Evolutionary conservation across 2,113 vertebrate genomes (phyloP).

Genomic region (Megaceryle torquata): DNA sequence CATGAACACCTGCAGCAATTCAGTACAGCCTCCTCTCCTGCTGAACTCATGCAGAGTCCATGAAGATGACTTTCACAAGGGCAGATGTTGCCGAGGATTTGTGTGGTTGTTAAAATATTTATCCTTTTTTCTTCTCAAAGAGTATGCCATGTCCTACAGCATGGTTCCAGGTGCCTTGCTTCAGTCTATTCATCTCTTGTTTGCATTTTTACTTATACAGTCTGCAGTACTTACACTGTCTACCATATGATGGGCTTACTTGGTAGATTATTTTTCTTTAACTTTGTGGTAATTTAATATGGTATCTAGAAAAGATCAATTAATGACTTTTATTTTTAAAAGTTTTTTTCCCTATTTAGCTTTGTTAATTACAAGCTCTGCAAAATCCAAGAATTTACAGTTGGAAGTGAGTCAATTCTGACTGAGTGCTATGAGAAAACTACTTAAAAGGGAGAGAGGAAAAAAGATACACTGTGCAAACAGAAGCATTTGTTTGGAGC

Average conservation of each 20-base stretch:
- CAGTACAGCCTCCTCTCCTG: background rate
- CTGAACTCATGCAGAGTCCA: fast-evolving
- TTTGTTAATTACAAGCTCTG: background rate
- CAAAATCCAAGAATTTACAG: background rate
- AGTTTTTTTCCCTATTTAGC: background rate
- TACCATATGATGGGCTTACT: background rate
- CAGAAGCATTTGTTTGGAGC: background rate
- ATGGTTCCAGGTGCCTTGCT: background rate
- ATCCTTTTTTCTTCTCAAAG: background rate
- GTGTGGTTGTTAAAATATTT: background rate
- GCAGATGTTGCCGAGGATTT: background rate
- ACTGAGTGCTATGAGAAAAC: background rate
- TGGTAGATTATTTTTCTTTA: background rate
- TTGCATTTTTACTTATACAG: background rate
- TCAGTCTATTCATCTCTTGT: background rate
- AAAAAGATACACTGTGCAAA: background rate
- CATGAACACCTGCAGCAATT: background rate
- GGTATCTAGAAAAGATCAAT: background rate
- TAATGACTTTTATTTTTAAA: background rate
- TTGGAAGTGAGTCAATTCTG: background rate
- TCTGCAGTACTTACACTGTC: background rate
- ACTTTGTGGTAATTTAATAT: background rate
- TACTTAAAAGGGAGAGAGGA: background rate
- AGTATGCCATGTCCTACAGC: background rate
- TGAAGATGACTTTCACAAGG: background rate